These are phyloP conservation scores for Apamea crenata DNA, from an alignment of 2,888 invertebrate species.

Conservation along the genomic window DNA sequence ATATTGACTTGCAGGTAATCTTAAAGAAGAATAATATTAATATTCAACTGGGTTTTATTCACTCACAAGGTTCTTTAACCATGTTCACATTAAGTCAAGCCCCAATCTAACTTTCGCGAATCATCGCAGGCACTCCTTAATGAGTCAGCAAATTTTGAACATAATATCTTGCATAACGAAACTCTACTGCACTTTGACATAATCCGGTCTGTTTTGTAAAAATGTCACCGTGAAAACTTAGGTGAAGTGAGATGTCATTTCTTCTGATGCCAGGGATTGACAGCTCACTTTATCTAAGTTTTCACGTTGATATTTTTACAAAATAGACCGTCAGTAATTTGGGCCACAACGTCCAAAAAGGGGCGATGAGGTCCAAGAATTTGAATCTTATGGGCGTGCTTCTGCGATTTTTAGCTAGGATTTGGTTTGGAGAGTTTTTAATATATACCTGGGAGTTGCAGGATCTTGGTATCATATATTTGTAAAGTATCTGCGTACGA, in stretches of 20 bases:
- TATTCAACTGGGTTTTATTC: background rate
- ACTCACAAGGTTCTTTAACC: background rate
- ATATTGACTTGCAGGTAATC: background rate
- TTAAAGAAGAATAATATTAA: conserved; percentile 2
- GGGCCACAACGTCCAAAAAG: background rate
- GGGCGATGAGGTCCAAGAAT: background rate
- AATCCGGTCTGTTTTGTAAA: background rate
- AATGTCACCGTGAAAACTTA: background rate
- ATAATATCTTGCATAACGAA: background rate
- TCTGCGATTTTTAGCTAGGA: background rate
- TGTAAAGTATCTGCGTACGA: background rate
- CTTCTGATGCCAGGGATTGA: background rate
- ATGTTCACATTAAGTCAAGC: background rate
- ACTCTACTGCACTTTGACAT: background rate
- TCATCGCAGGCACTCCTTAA: background rate
- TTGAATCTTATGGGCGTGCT: background rate
- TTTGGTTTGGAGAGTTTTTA: background rate
- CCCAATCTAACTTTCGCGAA: background rate
- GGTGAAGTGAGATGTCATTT: background rate
- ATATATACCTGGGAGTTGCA: background rate
- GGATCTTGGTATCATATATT: background rate
- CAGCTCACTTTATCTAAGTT: background rate
- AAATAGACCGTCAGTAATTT: background rate
- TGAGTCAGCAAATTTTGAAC: background rate
- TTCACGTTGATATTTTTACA: background rate